These are phyloP conservation scores for Ostrea denselamellosa DNA, from an alignment of 1,140 invertebrate species.

Conservation along the genomic window DNA sequence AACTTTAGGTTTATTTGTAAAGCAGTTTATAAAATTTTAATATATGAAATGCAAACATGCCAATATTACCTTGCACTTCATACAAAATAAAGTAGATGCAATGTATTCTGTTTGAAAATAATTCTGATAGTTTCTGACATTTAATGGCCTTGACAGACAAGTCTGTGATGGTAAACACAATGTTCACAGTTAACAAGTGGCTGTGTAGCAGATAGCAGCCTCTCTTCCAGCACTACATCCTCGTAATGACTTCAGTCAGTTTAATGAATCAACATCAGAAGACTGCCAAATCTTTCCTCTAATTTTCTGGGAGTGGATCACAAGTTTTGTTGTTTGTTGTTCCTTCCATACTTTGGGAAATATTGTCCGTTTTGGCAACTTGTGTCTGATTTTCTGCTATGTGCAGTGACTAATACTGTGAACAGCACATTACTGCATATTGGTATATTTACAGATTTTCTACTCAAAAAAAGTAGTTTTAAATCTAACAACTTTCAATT, in stretches of 20 bases:
- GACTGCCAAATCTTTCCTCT: neutral
- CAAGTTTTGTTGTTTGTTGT: neutral
- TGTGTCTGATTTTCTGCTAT: neutral
- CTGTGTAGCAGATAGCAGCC: neutral
- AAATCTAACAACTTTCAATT: neutral
- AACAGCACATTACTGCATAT: neutral
- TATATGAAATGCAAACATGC: neutral
- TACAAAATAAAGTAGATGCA: neutral
- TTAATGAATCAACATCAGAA: neutral
- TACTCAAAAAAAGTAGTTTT: neutral
- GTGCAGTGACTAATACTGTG: neutral
- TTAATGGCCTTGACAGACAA: constrained; percentile 12
- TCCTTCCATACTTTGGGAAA: neutral
- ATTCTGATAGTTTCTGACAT: neutral
- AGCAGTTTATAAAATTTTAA: neutral
- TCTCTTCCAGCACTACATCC: neutral
- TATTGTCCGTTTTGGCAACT: neutral
- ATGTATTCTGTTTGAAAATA: neutral
- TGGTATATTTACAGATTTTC: neutral
- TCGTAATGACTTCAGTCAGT: neutral
- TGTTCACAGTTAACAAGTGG: constrained; percentile 9
- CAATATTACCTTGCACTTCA: neutral
- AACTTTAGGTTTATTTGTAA: neutral
- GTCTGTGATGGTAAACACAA: neutral
- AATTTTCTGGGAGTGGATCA: neutral